Evolutionary conservation across 2,888 invertebrate genomes (phyloP).

Genomic region (Serrognathus titanus): DNA sequence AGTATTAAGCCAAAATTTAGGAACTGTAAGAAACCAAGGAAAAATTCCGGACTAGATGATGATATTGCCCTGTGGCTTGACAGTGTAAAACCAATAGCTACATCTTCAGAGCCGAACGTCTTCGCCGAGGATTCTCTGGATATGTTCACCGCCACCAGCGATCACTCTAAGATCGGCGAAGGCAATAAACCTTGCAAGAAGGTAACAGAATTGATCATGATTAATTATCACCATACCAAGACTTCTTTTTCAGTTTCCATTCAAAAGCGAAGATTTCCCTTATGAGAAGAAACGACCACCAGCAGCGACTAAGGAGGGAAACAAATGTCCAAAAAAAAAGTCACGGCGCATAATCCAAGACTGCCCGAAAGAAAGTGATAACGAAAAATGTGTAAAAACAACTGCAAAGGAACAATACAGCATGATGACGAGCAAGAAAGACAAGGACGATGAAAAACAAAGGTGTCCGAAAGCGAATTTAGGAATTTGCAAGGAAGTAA

Average conservation of each 20-base stretch:
- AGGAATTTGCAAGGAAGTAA: slow-evolving; percentile 14
- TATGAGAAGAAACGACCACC: slow-evolving; percentile 5
- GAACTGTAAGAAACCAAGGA: too few relatives aligned
- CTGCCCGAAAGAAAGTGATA: slow-evolving; percentile 14
- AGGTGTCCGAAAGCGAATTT: slow-evolving; percentile 20
- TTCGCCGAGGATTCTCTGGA: too few relatives aligned
- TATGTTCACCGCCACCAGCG: too few relatives aligned
- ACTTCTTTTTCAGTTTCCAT: slow-evolving; percentile 9
- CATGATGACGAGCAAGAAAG: not conserved
- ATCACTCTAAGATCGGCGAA: too few relatives aligned
- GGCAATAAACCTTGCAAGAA: too few relatives aligned
- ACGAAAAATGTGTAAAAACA: not conserved
- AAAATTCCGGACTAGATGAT: too few relatives aligned
- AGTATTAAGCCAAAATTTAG: too few relatives aligned
- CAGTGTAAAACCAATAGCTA: too few relatives aligned
- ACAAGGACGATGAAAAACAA: slow-evolving; percentile 2
- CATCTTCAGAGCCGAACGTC: too few relatives aligned
- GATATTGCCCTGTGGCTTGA: too few relatives aligned
- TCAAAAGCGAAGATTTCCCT: slow-evolving; percentile 9
- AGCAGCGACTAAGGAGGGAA: not conserved
- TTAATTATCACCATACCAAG: too few relatives aligned
- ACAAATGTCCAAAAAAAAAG: slow-evolving; percentile 16
- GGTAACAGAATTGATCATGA: too few relatives aligned
- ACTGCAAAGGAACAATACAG: not conserved
- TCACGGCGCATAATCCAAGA: slow-evolving; percentile 14